A percentile compares a stretch with the other conserved stretches of the same genome.
Evolutionary conservation across 1,140 invertebrate species (phyloP).

Genomic region (Micrasema minimum): DNA sequence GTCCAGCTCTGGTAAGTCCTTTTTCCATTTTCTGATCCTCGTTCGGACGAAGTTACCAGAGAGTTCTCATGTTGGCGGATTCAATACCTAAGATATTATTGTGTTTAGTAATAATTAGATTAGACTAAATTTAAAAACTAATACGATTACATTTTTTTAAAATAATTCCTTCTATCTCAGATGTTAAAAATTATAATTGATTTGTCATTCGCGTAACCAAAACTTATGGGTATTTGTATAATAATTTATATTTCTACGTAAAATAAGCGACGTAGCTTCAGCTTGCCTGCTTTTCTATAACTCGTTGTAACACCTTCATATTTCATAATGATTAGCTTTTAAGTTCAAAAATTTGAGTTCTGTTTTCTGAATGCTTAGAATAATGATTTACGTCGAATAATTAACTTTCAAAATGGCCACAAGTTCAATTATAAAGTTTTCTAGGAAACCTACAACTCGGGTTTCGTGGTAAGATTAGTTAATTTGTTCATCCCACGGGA

Average conservation of each 20-base stretch:
- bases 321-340: background rate
- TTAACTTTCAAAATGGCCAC: constrained; percentile 23
- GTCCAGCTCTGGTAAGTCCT: too few relatives aligned
- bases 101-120: too few relatives aligned
- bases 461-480: too few relatives aligned
- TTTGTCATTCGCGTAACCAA: background rate
- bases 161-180: too few relatives aligned
- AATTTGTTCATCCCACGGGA: too few relatives aligned
- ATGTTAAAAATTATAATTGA: background rate
- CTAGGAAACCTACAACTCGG: background rate
- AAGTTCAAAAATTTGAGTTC: background rate
- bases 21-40: too few relatives aligned
- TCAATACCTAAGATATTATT: too few relatives aligned
- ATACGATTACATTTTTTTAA: too few relatives aligned
- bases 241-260: background rate
- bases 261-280: background rate
- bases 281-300: background rate
- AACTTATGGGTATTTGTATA: background rate
- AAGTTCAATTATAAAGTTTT: constrained; percentile 28
- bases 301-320: background rate
- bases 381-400: constrained; percentile 21
- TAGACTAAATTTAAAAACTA: too few relatives aligned
- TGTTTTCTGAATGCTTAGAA: background rate
- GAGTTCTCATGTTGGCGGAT: too few relatives aligned
- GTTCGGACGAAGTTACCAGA: too few relatives aligned